Percentiles rank a stretch among this genome's conserved stretches.
phyloP scores from a whole-genome alignment of 2,113 vertebrate genomes.

The Odobenus rosmarus region DNA sequence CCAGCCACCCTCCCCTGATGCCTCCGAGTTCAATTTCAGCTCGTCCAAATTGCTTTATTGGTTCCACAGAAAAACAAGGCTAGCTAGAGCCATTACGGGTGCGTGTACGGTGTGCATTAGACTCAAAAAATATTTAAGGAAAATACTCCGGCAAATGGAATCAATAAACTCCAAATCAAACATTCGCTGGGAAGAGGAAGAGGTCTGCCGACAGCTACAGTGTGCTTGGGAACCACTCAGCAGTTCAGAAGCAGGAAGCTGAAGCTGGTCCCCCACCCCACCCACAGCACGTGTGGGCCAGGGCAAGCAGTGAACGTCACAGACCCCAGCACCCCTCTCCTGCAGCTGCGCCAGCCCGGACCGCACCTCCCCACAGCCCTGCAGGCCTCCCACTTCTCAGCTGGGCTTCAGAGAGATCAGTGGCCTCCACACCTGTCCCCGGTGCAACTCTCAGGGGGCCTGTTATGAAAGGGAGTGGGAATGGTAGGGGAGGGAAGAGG shows the following conservation, averaged over 20 bases:
- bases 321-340: background rate
- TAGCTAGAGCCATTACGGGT: slow-evolving; percentile 72
- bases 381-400: background rate
- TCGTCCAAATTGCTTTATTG: slow-evolving; percentile 78
- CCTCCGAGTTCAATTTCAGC: slow-evolving; percentile 74
- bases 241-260: slow-evolving; percentile 38
- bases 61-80: slow-evolving; percentile 66
- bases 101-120: slow-evolving; percentile 43
- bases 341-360: background rate
- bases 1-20: slow-evolving; percentile 57
- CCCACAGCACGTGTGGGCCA: background rate
- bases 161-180: slow-evolving; percentile 76
- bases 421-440: slow-evolving; percentile 36
- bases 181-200: background rate
- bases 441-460: slow-evolving; percentile 48
- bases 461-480: background rate
- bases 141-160: slow-evolving; percentile 82
- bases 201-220: slow-evolving; percentile 68
- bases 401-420: background rate
- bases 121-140: slow-evolving; percentile 79
- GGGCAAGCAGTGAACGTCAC: background rate
- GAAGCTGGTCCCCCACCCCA: slow-evolving; percentile 4
- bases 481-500: background rate
- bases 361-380: background rate
- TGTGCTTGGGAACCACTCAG: background rate